Base-by-base conservation (phyloP, 2,888 invertebrate species). In the Smittia sp. region DNA sequence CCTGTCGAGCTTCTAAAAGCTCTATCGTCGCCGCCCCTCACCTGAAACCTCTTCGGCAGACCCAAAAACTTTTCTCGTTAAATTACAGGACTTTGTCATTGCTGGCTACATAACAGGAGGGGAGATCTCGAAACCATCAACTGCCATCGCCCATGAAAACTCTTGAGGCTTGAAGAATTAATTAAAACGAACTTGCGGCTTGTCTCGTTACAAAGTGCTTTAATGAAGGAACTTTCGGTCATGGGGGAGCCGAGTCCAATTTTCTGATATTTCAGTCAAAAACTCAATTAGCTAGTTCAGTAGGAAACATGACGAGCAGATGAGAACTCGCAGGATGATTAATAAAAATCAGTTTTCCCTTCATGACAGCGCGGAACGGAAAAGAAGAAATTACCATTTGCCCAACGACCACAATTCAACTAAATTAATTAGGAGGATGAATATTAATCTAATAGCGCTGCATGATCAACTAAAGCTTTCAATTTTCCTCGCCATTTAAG, bases 371-470 rank as follows among this genome's bases (percentile, higher is more conserved):
- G 52, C n/a, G 52, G 46, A 46, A 4, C 24, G 22, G 24, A 58
- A 58, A 24, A 58, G 13, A 13, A 9, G 22, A 58, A 24, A 24
- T 9, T 58, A 6, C 18, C 58, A 58, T 22, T 58, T 20, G 3
- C 11, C n/a, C n/a, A 13, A 22, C 2, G 24, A 58, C 20, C 22
- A 4, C 18, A 20, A 46, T 41, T 20, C n/a, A 46, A 68, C 22
- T 68, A 46, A 66, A 68, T 68, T 68, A 68, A 68, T 68, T 68
- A 46, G 24, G 46, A n/a, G n/a, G n/a, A 68, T 22, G 52, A 52
- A 68, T 68, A 52, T 68, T 46, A 54, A 70, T 70, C 46, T 70
- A 70, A 70, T 70, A 25, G 46, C 15, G 7, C 11, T 24, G 25
- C 20, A 54, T 54, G 54, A 70, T 70, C 58, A 54, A 70, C 38